These are phyloP conservation scores for Tiphia femorata DNA, from an alignment of 2,888 invertebrate species.

Conservation along the genomic window DNA sequence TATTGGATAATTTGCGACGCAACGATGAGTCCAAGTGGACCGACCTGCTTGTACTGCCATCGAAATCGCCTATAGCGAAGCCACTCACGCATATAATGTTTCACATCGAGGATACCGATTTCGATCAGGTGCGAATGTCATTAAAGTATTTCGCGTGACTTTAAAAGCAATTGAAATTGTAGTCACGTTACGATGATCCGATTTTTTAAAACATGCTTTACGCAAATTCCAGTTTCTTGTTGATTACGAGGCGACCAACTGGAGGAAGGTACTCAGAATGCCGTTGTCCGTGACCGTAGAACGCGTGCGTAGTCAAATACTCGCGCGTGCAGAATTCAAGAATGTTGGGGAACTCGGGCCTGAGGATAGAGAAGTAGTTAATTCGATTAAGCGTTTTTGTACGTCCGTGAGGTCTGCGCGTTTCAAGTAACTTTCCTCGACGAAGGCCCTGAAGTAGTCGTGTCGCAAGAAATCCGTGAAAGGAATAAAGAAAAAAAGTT, in stretches of 20 bases:
- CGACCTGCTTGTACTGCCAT: conserved; percentile 33
- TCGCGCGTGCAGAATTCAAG: conserved; percentile 70
- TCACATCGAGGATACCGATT: conserved; percentile 80
- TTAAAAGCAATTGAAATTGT: not conserved
- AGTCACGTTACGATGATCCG: not conserved
- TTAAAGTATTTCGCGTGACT: too few relatives aligned
- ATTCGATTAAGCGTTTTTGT: conserved; percentile 56
- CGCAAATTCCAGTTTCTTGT: conserved; percentile 67
- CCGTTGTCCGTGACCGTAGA: conserved; percentile 70
- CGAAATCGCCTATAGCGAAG: conserved; percentile 39
- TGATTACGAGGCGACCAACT: conserved; percentile 70
- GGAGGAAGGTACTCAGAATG: conserved; percentile 69
- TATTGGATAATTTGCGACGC: conserved; percentile 71
- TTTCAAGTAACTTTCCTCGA: conserved; percentile 37
- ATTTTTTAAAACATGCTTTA: not conserved
- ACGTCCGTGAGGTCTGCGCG: conserved; percentile 38
- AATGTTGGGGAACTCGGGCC: conserved; percentile 57
- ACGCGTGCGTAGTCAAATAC: conserved; percentile 70
- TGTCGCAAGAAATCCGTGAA: too few relatives aligned
- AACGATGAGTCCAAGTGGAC: conserved; percentile 52
- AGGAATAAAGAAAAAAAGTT: not conserved
- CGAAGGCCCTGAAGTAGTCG: too few relatives aligned
- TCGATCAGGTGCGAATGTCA: conserved; percentile 84
- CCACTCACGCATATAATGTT: conserved; percentile 83
- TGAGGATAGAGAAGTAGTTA: conserved; percentile 55